Percentiles rank a stretch among this genome's conserved stretches.
Evolutionary conservation across 2,113 vertebrate species (phyloP).

Genomic region (Nestor notabilis): DNA sequence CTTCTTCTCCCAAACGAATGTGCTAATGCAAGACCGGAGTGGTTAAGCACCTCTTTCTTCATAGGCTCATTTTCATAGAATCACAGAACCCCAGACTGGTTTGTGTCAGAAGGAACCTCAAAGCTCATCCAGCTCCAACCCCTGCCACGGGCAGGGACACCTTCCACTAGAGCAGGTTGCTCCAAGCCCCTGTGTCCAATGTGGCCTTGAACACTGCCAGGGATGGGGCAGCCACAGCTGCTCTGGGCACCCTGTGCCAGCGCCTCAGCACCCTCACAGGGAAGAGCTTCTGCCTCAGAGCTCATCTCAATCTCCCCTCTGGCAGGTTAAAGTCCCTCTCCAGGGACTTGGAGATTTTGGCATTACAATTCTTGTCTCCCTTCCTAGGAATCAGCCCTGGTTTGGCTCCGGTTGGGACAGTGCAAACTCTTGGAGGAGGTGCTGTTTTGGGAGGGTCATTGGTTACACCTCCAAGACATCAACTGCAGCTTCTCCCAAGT

Average conservation of each 20-base stretch:
- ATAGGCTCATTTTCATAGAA: not conserved
- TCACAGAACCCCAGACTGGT: too few relatives aligned
- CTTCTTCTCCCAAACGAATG: not conserved
- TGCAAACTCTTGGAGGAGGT: not conserved
- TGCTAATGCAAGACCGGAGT: too few relatives aligned
- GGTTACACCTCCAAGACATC: not conserved
- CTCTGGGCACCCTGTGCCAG: too few relatives aligned
- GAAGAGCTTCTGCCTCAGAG: not conserved
- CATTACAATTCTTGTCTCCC: not conserved
- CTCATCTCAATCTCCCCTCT: not conserved
- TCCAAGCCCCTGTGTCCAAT: not conserved
- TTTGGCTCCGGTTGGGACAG: not conserved
- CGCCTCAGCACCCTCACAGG: too few relatives aligned
- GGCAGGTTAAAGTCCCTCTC: not conserved
- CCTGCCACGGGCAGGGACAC: not conserved
- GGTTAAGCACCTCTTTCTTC: not conserved
- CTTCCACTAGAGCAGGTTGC: not conserved
- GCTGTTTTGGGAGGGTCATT: not conserved
- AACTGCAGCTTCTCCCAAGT: not conserved
- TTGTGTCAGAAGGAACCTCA: not conserved
- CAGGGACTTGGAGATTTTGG: not conserved
- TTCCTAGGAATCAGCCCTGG: rapidly evolving
- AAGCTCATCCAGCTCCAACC: not conserved
- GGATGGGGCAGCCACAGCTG: too few relatives aligned
- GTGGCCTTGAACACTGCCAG: too few relatives aligned